Evolutionary conservation across 1,140 invertebrate species (phyloP), one percentile per base, ranked within the genome.

Genomic region (Sycophila sp.): DNA sequence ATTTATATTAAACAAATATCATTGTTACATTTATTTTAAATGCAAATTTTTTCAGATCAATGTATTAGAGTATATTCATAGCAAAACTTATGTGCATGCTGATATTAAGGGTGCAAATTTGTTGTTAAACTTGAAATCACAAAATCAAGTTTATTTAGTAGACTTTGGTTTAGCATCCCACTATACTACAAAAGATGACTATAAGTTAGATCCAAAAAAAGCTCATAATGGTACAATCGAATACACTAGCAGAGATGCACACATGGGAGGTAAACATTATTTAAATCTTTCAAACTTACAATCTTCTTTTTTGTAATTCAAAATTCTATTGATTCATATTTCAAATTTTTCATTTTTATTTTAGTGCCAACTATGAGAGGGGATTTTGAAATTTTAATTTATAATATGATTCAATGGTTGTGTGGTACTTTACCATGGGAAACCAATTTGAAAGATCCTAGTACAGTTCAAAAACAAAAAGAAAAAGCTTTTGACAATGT

Each of bases 141-240:
- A 89, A 67, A 89, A 92, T 75, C 90, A 96, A 83, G 90, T 96
- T 0, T 98, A 94, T 85, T 87, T 99, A 4, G 94, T 98, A 0
- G 98, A 99, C 88, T 99, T 94, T 89, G 98, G 98, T 17, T 86
- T 99, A 15, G 96, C 96, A 6, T 91, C 91, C 22, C 90, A 92
- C 75, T 96, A 92, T 69, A 87, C 87, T 2, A 89, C 89, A 4
- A 89, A 90, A 72, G 90, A 90, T 32, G 91, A 93, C 70, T 96
- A 93, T 78, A 96, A 95, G 81, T 90, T 92, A 26, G 94, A 98
- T 87, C 92, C 93, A 0, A 94, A 94, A 75, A 94, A 92, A 81
- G 95, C 96, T 68, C 96, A 99, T 80, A 94, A 99, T 87, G 97
- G 97, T 1, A 99, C 97, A 1, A 93, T 97, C 73, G 96, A 98